Conservation (phyloP, 1,140 invertebrate species). For the Carcinoscorpius rotundicauda region DNA sequence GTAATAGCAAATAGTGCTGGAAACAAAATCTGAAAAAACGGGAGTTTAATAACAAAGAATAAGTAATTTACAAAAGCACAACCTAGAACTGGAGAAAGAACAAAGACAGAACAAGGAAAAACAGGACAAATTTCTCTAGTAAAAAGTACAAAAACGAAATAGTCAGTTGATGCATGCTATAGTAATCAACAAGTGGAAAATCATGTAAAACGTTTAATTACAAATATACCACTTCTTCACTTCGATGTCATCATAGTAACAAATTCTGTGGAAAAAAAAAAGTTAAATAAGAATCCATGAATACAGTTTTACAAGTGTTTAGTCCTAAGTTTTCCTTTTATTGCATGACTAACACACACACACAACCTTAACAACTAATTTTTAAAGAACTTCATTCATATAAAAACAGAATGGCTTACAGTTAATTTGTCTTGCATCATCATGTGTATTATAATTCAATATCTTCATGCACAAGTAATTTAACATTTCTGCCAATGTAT, state of each 20-base stretch:
- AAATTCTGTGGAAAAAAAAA: slow-evolving; percentile 68
- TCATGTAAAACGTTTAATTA: not conserved
- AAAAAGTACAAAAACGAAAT: no score
- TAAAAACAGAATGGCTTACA: not conserved
- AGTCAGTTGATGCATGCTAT: no score
- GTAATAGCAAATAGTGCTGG: no score
- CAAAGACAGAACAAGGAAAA: no score
- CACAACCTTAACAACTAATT: not conserved
- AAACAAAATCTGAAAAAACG: no score
- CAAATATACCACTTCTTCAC: slow-evolving; percentile 42
- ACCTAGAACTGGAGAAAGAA: no score
- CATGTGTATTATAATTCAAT: not conserved
- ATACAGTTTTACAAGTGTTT: not conserved
- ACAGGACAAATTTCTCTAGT: no score
- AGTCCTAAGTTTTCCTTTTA: not conserved
- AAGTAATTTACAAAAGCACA: no score
- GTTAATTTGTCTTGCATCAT: not conserved
- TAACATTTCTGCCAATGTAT: not conserved
- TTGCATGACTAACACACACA: not conserved
- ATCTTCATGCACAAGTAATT: not conserved
- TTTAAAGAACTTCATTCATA: no score
- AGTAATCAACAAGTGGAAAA: no score
- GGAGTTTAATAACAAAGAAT: no score
- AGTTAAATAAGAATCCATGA: not conserved
- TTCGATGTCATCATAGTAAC: slow-evolving; percentile 99